These are phyloP conservation scores for Morpho achilles DNA, from an alignment of 2,888 invertebrate species.

Conservation along the genomic window DNA sequence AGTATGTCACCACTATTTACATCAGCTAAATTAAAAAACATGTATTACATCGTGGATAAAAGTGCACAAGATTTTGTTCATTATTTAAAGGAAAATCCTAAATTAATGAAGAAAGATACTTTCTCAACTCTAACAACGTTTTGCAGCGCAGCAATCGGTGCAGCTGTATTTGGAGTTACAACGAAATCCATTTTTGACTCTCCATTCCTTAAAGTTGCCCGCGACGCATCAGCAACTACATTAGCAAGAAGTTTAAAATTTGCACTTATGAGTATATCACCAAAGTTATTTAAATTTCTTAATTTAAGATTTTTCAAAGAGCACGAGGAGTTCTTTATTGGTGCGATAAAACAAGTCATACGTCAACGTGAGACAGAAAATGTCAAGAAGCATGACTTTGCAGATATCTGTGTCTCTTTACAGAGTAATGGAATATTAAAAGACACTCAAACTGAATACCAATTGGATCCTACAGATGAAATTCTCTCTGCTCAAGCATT, in stretches of 20 bases:
- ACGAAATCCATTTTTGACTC: slow-evolving; percentile 42
- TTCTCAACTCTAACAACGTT: slow-evolving; percentile 32
- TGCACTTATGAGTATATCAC: slow-evolving; percentile 23
- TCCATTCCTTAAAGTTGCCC: slow-evolving; percentile 37
- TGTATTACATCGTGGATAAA: slow-evolving; percentile 42
- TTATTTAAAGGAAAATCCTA: slow-evolving; percentile 39
- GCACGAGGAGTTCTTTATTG: slow-evolving; percentile 49
- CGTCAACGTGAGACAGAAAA: slow-evolving; percentile 41
- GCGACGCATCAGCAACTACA: slow-evolving; percentile 23
- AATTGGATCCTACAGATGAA: slow-evolving; percentile 51
- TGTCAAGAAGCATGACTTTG: slow-evolving; percentile 50
- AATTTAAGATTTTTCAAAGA: slow-evolving; percentile 42
- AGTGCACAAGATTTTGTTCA: slow-evolving; percentile 36
- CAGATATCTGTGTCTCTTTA: slow-evolving; percentile 48
- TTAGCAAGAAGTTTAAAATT: slow-evolving; percentile 28
- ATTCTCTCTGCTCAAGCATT: slow-evolving; percentile 53
- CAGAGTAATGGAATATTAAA: slow-evolving; percentile 45
- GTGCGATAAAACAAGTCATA: slow-evolving; percentile 48
- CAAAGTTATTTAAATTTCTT: slow-evolving; percentile 31
- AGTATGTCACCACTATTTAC: slow-evolving; percentile 45
- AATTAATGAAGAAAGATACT: slow-evolving; percentile 30
- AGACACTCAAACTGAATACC: slow-evolving; percentile 42
- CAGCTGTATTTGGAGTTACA: slow-evolving; percentile 49
- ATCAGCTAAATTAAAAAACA: slow-evolving; percentile 40
- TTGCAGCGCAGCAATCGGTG: slow-evolving; percentile 38